Evolutionary conservation across 2,113 vertebrate genomes (phyloP), one percentile per base, ranked within the genome.

Genomic region (Ardeotis arabs): DNA sequence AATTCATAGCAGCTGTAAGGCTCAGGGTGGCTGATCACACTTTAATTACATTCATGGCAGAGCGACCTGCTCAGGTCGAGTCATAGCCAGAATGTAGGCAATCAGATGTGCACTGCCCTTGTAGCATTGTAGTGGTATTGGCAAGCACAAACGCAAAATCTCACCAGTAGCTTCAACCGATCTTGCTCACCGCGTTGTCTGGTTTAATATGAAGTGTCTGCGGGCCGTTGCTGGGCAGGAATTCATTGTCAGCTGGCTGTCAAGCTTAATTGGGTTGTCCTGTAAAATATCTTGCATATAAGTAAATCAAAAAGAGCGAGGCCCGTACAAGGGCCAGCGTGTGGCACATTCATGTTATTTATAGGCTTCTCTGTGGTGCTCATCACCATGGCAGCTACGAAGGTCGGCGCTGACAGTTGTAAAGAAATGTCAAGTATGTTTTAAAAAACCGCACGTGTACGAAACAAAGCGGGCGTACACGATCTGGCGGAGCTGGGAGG

Each of bases 291-390:
- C 75, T 90, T 80, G 79, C 85, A 62, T 93, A 45, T 64, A 86
- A 74, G 82, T 90, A 94, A 96, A 95, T 90, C 37, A 80, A 67
- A 77, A 93, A 81, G 83, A 90, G 79, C 9, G 19, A 76, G 88
- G 44, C 63, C 72, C 35, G 16, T 93, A 44, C 77, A 92, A 83
- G 79, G 92, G 87, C 82, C 75, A 86, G 83, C 12, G 5, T 81
- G 95, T 84, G 73, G 79, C 73, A 90, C 72, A 56, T 9, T 66
- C 55, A 9, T 78, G 76, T 90, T 93, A 86, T 94, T 95, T 96
- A 94, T 92, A 88, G 93, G 79, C 79, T 83, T 20, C 75, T 88
- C n/a, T 10, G 53, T 92, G 83, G 39, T 68, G 79, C 87, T 90
- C 24, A 83, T 96, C 55, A 39, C 93, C 66, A 90, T 77, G 93